These are phyloP conservation scores for Carduelis carduelis DNA, from an alignment of 2,797 vertebrate species.

Conservation along the genomic window DNA sequence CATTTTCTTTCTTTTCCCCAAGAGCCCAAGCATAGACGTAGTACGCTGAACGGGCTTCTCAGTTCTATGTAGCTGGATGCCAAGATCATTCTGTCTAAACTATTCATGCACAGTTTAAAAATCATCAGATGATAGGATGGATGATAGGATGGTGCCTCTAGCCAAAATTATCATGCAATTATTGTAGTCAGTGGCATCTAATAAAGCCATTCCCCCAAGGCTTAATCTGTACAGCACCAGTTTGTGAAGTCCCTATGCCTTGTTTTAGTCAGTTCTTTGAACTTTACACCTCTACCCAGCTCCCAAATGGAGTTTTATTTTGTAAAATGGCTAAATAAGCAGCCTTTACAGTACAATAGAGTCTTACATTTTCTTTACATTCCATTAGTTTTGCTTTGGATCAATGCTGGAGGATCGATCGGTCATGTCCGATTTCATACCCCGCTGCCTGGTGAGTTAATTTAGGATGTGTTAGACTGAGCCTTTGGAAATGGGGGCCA, in stretches of 20 bases:
- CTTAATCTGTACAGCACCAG: background rate
- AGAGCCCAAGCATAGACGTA: background rate
- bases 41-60: background rate
- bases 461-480: conserved; percentile 37
- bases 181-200: conserved; percentile 72
- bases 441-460: conserved; percentile 69
- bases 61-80: background rate
- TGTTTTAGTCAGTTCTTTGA: background rate
- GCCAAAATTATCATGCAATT: conserved; percentile 76
- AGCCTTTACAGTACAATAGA: background rate
- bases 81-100: background rate
- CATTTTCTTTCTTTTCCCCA: background rate
- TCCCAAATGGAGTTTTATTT: background rate
- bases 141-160: conserved; percentile 69
- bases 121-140: conserved; percentile 74
- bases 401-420: conserved; percentile 73
- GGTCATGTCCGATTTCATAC: conserved; percentile 79
- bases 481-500: conserved; percentile 22
- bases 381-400: conserved; percentile 51
- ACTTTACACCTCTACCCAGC: background rate
- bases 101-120: conserved; percentile 70
- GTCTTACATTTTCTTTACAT: conserved; percentile 61
- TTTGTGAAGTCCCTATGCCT: conserved; percentile 8
- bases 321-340: conserved; percentile 11
- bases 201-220: conserved; percentile 40